Evolutionary conservation across 2,113 vertebrate species (phyloP).

Genomic region (Cyprichromis sp.): DNA sequence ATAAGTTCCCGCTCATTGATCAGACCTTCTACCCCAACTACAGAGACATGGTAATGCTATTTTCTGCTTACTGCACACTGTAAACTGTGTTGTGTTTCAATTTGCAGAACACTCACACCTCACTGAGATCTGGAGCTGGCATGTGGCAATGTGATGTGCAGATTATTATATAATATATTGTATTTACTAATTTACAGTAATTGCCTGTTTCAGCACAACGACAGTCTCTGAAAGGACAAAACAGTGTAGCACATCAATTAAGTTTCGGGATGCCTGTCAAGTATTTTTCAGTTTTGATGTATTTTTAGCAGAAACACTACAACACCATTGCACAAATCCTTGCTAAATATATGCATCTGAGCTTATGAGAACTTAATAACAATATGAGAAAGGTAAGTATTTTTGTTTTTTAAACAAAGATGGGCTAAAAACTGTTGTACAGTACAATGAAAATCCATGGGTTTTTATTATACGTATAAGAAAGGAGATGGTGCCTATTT

Average conservation of each 20-base stretch:
- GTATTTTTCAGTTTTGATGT: neutral
- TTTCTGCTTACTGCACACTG: neutral
- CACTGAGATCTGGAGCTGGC: neutral
- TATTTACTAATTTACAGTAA: neutral
- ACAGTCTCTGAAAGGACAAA: neutral
- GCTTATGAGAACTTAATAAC: neutral
- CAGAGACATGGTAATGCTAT: constrained; percentile 89
- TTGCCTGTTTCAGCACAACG: neutral
- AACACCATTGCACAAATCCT: neutral
- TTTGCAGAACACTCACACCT: neutral
- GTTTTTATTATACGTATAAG: neutral
- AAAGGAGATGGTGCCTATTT: neutral
- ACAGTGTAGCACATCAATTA: neutral
- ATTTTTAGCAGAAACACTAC: neutral
- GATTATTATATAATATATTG: neutral
- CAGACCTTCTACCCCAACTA: constrained; percentile 97
- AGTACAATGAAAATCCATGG: neutral
- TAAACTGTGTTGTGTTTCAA: neutral
- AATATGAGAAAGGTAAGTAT: neutral
- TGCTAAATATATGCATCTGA: neutral
- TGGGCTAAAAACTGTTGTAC: neutral
- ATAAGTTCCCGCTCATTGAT: constrained; percentile 94
- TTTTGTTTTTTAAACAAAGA: neutral
- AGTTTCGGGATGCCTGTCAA: neutral
- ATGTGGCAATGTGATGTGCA: neutral